Base-by-base conservation (phyloP, 2,797 vertebrate genomes). In the Mus minutoides region DNA sequence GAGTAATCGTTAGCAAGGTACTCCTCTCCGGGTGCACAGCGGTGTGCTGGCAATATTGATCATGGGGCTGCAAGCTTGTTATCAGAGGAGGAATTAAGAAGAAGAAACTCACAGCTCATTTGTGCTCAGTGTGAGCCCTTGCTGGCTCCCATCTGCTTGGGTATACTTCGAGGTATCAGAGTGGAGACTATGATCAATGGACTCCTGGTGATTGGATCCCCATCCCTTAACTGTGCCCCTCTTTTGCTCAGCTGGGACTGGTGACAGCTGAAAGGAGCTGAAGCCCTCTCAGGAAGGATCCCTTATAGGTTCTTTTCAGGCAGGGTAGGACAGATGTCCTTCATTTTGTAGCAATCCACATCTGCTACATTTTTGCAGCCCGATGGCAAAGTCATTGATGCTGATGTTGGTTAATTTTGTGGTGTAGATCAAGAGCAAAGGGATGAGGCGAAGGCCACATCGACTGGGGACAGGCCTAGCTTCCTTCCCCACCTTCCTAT, bases 121-220 rank as follows among this genome's bases (percentile, higher is more conserved):
- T 92, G 26, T 14, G 40, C 92, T 60, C 95, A 3, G 16, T 0
- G 24, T 67, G 95, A 88, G 60, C 56, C 12, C 37, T 0, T 13
- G 86, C 96, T 94, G 94, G 76, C 92, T 96, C 60, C 93, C 94
- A 96, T 97, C 96, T 97, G 97, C 94, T 84, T 90, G 78, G 69
- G 95, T 6, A 31, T 2, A 21, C n/a, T 91, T 94, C 76, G 40
- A 89, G 86, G 71, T 83, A 67, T 89, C 78, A 69, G 78, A 90
- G 86, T 94, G 60, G 88, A 75, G 85, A 60, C 0, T 31, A 78
- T 95, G 96, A 92, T 94, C 90, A 91, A 37, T 88, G 88, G 85
- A 64, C 78, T 82, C 31, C 0, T 58, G 60, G 62, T 75, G 97
- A 90, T 77, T 86, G 85, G 52, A 86, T 87, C 34, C 13, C 75